Conservation (phyloP, 1,140 invertebrate genomes). For the Epicauta chinensis region DNA sequence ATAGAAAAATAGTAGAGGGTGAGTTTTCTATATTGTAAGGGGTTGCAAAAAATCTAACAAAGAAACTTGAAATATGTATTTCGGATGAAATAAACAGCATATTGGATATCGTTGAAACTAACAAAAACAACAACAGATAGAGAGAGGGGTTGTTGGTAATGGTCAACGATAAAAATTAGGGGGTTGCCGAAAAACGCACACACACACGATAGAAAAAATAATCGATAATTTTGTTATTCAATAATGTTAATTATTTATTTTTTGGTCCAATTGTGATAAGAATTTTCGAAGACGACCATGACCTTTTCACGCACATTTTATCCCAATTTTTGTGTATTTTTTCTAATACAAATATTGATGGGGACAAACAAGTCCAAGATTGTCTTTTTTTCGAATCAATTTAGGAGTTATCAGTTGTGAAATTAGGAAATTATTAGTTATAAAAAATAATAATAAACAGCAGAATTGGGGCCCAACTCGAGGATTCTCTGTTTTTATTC, state of each 20-base stretch:
- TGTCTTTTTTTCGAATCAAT: too few species aligned
- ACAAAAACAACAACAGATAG: too few species aligned
- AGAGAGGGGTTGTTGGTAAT: too few species aligned
- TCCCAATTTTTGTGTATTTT: slow-evolving; percentile 18
- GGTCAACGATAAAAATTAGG: too few species aligned
- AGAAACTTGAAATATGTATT: slow-evolving; percentile 18
- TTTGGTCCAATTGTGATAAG: slow-evolving; percentile 5
- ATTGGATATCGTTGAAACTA: slow-evolving; percentile 7
- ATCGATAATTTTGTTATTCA: not conserved
- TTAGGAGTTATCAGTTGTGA: too few species aligned
- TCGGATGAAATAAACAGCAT: slow-evolving; percentile 11
- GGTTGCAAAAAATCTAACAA: slow-evolving; percentile 18
- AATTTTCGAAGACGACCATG: slow-evolving; percentile 3
- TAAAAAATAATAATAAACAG: too few species aligned
- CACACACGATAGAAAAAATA: not conserved
- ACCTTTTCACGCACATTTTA: slow-evolving; percentile 6
- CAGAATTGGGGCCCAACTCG: too few species aligned
- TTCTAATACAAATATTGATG: too few species aligned
- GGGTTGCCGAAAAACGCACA: not conserved
- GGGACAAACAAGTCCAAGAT: too few species aligned
- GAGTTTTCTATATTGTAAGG: slow-evolving; percentile 14
- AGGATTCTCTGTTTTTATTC: too few species aligned
- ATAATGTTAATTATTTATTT: slow-evolving; percentile 3
- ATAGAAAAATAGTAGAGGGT: slow-evolving; percentile 21
- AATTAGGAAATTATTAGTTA: too few species aligned